These are phyloP conservation scores for Hippocampus kuda DNA, from an alignment of 2,797 vertebrate species.

Conservation along the genomic window DNA sequence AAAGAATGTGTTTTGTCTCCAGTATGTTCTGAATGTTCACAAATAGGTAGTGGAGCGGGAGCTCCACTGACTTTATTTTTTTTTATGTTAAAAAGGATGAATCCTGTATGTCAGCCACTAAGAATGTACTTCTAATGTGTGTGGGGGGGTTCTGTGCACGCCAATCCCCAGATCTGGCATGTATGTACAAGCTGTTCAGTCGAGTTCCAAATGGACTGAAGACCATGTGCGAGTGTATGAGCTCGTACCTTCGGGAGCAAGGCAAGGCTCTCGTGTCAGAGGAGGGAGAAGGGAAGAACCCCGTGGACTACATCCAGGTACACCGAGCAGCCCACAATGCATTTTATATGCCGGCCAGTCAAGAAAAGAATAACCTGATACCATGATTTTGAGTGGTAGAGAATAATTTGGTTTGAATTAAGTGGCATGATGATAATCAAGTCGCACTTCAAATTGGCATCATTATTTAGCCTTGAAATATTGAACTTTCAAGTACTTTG, in stretches of 20 bases:
- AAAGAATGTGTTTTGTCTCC: not conserved
- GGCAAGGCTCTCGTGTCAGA: slow-evolving; percentile 95
- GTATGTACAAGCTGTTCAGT: slow-evolving; percentile 97
- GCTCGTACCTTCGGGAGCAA: slow-evolving; percentile 89
- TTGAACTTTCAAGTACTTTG: not conserved
- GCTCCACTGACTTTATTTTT: too few relatives aligned
- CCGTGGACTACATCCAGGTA: slow-evolving; percentile 97
- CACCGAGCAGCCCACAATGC: not conserved
- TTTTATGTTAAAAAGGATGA: not conserved
- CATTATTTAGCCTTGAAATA: not conserved
- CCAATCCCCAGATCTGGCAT: slow-evolving; percentile 78
- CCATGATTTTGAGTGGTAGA: too few relatives aligned
- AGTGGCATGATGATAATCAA: too few relatives aligned
- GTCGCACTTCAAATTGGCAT: not conserved
- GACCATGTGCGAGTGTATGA: slow-evolving; percentile 98
- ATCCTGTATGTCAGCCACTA: not conserved
- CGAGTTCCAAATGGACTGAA: slow-evolving; percentile 94
- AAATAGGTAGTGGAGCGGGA: too few relatives aligned
- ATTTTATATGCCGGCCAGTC: not conserved
- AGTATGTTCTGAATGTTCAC: not conserved
- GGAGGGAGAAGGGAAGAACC: slow-evolving; percentile 95
- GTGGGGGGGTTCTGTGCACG: slow-evolving; percentile 12
- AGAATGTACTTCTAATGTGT: slow-evolving; percentile 4
- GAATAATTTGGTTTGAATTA: too few relatives aligned
- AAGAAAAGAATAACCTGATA: too few relatives aligned